Percentiles rank a stretch among this genome's conserved stretches.
Evolutionary conservation across 1,140 invertebrate species (phyloP).

Genomic region (Temnothorax longispinosus): DNA sequence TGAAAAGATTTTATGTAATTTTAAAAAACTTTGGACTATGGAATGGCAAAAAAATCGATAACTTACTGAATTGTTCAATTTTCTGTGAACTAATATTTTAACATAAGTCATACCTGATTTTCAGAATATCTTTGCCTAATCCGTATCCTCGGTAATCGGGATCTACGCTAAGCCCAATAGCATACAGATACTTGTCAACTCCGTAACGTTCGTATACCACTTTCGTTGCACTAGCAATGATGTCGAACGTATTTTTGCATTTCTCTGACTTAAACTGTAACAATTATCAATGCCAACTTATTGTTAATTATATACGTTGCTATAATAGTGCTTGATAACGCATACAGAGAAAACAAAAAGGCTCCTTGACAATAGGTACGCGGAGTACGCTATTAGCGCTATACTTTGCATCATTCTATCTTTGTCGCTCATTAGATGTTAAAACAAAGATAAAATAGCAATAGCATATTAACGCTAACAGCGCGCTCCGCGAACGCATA

Average conservation of each 20-base stretch:
- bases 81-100: neutral
- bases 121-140: slow-evolving; percentile 75
- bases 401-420: too few species aligned
- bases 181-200: slow-evolving; percentile 75
- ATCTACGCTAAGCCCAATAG: slow-evolving; percentile 78
- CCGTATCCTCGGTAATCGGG: slow-evolving; percentile 78
- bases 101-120: slow-evolving; percentile 70
- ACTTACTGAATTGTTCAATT: neutral
- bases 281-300: neutral
- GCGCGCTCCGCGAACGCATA: too few species aligned
- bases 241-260: neutral
- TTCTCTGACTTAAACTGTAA: slow-evolving; percentile 42
- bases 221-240: slow-evolving; percentile 5
- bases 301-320: neutral
- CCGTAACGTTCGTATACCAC: slow-evolving; percentile 73
- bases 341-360: neutral
- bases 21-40: neutral
- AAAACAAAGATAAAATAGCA: too few species aligned
- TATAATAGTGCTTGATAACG: neutral
- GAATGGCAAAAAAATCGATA: neutral
- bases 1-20: neutral
- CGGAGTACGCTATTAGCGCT: too few species aligned
- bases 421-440: too few species aligned
- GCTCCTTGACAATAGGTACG: neutral
- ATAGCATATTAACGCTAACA: too few species aligned